phyloP scores from a whole-genome alignment of 2,113 vertebrate genomes.

The Morone chrysops region DNA sequence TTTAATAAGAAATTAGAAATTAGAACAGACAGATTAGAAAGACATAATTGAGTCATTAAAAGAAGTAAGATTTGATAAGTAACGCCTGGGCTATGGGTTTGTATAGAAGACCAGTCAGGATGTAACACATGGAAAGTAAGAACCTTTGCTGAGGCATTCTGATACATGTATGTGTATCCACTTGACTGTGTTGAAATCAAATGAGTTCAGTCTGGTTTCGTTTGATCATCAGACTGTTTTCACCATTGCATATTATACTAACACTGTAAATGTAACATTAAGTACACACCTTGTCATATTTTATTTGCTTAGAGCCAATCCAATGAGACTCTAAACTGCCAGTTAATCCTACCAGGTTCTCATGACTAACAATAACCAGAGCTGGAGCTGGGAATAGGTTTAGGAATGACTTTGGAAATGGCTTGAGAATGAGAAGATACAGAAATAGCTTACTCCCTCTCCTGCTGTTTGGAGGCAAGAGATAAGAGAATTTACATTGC shows the following conservation, averaged over 20 bases:
- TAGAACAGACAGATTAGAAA: neutral
- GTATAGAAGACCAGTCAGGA: neutral
- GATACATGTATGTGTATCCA: neutral
- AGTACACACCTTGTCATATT: neutral
- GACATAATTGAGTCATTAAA: conserved; percentile 19
- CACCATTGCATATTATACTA: neutral
- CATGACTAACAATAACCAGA: conserved; percentile 42
- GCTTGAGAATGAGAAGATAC: conserved; percentile 51
- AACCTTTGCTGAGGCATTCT: neutral
- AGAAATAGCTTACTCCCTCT: conserved; percentile 58
- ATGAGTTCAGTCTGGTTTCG: neutral
- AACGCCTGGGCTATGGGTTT: conserved; percentile 22
- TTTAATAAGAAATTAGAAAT: conserved; percentile 1
- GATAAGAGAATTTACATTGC: conserved; percentile 84
- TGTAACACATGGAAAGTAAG: conserved; percentile 13
- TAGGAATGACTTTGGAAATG: conserved; percentile 40
- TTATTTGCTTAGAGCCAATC: conserved; percentile 6
- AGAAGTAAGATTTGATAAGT: conserved; percentile 16
- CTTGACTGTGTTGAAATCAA: neutral
- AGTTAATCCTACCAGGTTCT: conserved; percentile 40
- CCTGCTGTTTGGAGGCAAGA: conserved; percentile 74
- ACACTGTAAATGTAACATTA: neutral
- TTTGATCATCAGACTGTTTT: neutral
- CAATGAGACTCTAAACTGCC: neutral
- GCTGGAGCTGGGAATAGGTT: conserved; percentile 39